A percentile compares a stretch with the other conserved stretches of the same genome.
phyloP scores from a whole-genome alignment of 2,797 vertebrate species.

The Hemitrygon akajei region DNA sequence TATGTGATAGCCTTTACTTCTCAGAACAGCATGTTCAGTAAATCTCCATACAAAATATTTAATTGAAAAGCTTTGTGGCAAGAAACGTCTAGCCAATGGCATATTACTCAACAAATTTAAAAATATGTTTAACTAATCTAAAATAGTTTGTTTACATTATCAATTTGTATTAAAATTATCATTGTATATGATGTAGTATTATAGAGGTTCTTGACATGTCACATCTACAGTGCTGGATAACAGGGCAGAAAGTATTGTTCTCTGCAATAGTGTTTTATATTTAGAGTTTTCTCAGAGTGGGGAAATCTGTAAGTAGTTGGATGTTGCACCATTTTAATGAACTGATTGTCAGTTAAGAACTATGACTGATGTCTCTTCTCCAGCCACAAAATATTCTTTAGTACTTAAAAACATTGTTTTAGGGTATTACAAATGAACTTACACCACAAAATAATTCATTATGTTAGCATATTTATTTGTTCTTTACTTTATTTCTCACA shows the following conservation, averaged over 20 bases:
- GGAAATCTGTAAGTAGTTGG: background rate
- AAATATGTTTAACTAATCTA: background rate
- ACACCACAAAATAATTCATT: background rate
- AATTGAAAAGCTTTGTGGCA: background rate
- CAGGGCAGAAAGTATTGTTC: background rate
- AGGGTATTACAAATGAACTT: background rate
- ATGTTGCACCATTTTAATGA: background rate
- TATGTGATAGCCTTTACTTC: background rate
- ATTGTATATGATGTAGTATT: background rate
- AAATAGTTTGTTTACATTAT: background rate
- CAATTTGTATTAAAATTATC: background rate
- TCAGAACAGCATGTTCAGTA: background rate
- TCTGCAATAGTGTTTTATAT: background rate
- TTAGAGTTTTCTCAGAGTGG: background rate
- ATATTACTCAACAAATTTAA: background rate
- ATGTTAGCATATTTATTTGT: background rate
- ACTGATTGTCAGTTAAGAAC: background rate
- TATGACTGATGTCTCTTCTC: background rate
- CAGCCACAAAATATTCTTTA: background rate
- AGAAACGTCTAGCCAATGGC: background rate
- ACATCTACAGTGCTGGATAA: background rate
- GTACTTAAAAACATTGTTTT: background rate
- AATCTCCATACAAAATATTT: background rate
- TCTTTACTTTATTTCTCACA: background rate
- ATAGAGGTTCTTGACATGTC: background rate